These are phyloP conservation scores for Heterodera carotae DNA, from an alignment of 1,140 invertebrate species.

Conservation along the genomic window DNA sequence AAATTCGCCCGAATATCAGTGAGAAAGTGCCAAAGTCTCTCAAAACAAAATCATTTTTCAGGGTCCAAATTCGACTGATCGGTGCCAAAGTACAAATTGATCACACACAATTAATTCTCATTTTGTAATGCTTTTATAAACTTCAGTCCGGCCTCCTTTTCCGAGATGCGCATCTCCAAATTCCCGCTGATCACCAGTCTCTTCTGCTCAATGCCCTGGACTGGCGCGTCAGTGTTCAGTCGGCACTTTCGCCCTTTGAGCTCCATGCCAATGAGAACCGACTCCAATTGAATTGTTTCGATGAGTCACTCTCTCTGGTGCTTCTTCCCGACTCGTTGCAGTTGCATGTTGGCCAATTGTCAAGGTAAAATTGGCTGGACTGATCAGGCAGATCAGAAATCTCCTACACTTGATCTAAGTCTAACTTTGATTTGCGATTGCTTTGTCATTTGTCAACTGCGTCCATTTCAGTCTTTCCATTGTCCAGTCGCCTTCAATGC, in stretches of 20 bases:
- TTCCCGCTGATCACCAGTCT: conserved; percentile 16
- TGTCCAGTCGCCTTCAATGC: not conserved
- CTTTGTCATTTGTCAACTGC: too few species aligned
- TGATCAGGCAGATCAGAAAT: not conserved
- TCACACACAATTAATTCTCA: conserved; percentile 6
- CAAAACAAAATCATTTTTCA: conserved; percentile 4
- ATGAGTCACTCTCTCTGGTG: conserved; percentile 11
- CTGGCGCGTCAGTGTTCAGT: conserved; percentile 24
- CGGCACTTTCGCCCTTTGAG: conserved; percentile 24
- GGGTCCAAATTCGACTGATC: conserved; percentile 26
- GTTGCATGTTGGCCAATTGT: conserved; percentile 28
- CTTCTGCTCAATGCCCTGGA: conserved; percentile 10
- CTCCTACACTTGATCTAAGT: too few species aligned
- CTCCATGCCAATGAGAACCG: conserved; percentile 11
- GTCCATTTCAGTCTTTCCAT: not conserved
- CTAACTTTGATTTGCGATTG: too few species aligned
- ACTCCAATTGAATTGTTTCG: conserved; percentile 29
- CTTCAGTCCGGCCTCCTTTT: conserved; percentile 20
- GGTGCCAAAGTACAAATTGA: conserved; percentile 7
- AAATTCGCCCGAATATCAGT: conserved; percentile 26
- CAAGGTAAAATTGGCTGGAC: conserved; percentile 16
- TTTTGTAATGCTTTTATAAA: too few species aligned
- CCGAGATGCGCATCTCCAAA: conserved; percentile 9
- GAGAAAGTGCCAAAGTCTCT: not conserved
- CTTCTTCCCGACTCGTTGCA: conserved; percentile 6